Percentiles rank a stretch among this genome's conserved stretches.
phyloP scores from a whole-genome alignment of 2,888 invertebrate genomes.

The Suillia variegata region DNA sequence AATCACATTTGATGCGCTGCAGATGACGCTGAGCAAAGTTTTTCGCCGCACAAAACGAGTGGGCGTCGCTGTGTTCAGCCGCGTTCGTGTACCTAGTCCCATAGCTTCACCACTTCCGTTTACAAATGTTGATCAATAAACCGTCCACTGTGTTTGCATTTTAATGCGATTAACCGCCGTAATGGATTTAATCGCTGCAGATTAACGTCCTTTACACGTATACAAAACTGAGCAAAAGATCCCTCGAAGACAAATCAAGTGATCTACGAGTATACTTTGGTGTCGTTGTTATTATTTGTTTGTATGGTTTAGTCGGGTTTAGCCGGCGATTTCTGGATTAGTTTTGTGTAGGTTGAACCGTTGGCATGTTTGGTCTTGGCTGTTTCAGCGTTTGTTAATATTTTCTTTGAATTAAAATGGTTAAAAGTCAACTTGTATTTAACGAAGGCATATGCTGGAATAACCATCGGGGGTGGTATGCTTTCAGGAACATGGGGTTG shows the following conservation, averaged over 20 bases:
- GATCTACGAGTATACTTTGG: slow-evolving; percentile 38
- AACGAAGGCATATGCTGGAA: too few species aligned
- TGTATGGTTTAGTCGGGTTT: slow-evolving; percentile 49
- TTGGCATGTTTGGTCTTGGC: too few species aligned
- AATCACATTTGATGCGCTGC: slow-evolving; percentile 48
- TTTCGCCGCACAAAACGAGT: slow-evolving; percentile 19
- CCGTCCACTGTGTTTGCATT: slow-evolving; percentile 29
- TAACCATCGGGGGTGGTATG: too few species aligned
- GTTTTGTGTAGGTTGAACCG: too few species aligned
- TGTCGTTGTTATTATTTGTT: slow-evolving; percentile 43
- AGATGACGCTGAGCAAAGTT: slow-evolving; percentile 28
- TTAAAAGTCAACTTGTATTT: too few species aligned
- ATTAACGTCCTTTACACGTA: slow-evolving; percentile 38
- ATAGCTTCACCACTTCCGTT: slow-evolving; percentile 40
- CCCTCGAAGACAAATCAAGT: slow-evolving; percentile 49
- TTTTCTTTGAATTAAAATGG: too few species aligned
- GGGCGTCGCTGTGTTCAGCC: slow-evolving; percentile 47
- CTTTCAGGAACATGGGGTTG: too few species aligned
- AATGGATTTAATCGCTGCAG: slow-evolving; percentile 49
- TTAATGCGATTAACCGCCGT: slow-evolving; percentile 56
- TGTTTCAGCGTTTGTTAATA: too few species aligned
- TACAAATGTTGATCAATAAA: slow-evolving; percentile 61
- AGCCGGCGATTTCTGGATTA: background rate
- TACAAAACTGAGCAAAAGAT: slow-evolving; percentile 51
- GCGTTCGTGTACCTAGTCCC: slow-evolving; percentile 28